These are phyloP conservation scores for Leucoraja ocellata DNA, from an alignment of 2,797 vertebrate genomes.

Conservation along the genomic window DNA sequence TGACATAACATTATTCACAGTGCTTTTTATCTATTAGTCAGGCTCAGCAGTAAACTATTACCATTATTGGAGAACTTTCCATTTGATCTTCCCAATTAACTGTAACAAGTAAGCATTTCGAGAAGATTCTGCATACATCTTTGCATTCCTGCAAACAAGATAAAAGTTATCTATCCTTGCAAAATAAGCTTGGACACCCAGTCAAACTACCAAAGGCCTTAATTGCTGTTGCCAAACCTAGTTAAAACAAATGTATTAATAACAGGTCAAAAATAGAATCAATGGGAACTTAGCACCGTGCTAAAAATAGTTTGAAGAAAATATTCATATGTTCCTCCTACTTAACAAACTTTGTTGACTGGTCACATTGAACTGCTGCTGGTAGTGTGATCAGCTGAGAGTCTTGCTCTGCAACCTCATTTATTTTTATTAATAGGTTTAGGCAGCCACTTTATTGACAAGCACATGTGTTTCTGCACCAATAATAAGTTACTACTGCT, in stretches of 20 bases:
- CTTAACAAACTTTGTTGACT: neutral
- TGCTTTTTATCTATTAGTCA: neutral
- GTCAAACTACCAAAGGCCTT: neutral
- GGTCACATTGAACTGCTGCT: neutral
- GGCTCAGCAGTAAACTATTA: neutral
- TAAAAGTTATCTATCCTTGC: neutral
- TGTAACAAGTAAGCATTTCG: neutral
- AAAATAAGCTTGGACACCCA: neutral
- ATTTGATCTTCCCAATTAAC: neutral
- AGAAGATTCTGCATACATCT: neutral
- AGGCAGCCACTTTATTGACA: neutral
- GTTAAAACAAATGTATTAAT: neutral
- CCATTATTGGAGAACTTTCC: neutral
- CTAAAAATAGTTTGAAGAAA: neutral
- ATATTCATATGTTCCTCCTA: neutral
- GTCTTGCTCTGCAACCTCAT: too few species aligned
- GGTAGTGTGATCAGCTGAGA: too few species aligned
- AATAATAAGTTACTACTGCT: neutral
- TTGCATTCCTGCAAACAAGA: neutral
- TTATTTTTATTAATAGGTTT: too few species aligned
- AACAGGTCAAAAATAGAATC: neutral
- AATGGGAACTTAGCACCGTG: neutral
- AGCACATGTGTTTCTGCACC: neutral
- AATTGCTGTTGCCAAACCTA: neutral
- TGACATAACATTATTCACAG: neutral